Base-by-base conservation (phyloP, 2,113 vertebrate genomes). In the Saccopteryx leptura region DNA sequence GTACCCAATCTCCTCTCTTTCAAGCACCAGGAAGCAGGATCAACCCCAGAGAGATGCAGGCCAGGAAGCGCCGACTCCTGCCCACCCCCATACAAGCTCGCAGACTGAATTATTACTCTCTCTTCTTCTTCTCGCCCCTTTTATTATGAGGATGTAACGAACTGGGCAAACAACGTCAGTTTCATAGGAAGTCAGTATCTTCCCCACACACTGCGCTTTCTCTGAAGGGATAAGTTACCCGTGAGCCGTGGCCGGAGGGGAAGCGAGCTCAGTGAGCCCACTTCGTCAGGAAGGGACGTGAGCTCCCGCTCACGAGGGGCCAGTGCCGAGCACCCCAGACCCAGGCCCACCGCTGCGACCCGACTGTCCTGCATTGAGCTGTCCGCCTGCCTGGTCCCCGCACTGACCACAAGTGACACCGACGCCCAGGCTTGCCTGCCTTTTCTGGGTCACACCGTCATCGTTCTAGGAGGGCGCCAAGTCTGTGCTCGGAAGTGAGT, bases 21-120 rank as follows among this genome's bases (percentile, higher is more conserved):
- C 6, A 61, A 33, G 91, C 28, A 31, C 33, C 5, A 1, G 6
- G 2, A 9, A 60, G 26, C 7, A 17, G 4, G 1, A 2, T 4
- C 18, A 39, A 61, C 5, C 18, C 4, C 48, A 24, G 68, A 39
- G 39, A 39, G 39, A 39, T 39, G 39, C 39, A 39, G 39, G 39
- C 39, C 39, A 39, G 39, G 39, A 39, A 2, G 50, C 0, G 9
- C 63, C 75, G 2, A 11, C 3, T 58, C 9, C 0, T 0, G 13
- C 5, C 28, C 26, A 3, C 7, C 5, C 9, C 2, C 58, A 2
- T 7, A 0, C 7, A 52, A 9, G 4, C 7, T 23, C 19, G 2
- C 12, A 74, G 63, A 17, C 52, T 33, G n/a, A 5, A 5, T 21
- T 4, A n/a, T 4, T 18, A 56, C 21, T 8, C 21, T 19, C 65